Base-by-base conservation (phyloP, 1,140 invertebrate genomes). In the Chironomus tepperi region DNA sequence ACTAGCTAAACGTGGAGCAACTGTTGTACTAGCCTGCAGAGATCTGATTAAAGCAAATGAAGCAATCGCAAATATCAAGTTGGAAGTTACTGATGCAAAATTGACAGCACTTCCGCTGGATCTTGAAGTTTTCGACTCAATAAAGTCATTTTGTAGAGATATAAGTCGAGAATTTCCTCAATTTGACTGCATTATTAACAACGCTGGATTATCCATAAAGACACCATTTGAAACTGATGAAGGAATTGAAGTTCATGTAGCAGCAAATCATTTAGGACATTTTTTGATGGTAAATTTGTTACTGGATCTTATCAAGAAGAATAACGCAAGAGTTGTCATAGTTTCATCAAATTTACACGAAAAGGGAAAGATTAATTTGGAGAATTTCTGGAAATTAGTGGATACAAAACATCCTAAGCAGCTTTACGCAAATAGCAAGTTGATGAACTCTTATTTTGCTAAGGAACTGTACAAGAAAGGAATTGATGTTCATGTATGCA, bases 281-380 rank as follows among this genome's bases (percentile, higher is more conserved):
- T 96, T 95, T 80, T 83, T 94, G n/a, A 82, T 97, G 1, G 95
- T 93, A 0, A 88, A 91, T 80, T 84, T 94, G 18, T 83, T 97
- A 10, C 77, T 93, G 42, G 88, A 92, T 12, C 81, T 85, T 19
- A 81, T 96, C 8, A 89, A 86, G 80, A 82, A 85, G 67, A 86
- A 86, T 75, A 86, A 85, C 19, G 86, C 88, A 78, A 86, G 89
- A 84, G 86, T 86, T 76, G 81, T 86, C 18, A 80, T 87, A 24
- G 83, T 87, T 7, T 84, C 85, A 3, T 87, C 86, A 7, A 79
- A 81, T 7, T 77, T 87, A n/a, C 86, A 87, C 77, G 81, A 85
- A 74, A 77, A 76, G 18, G 84, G 83, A 0, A 79, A 80, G 76
- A 88, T 96, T 72, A 86, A 95, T 79, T 90, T 95, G 80, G 85